Conservation (phyloP, 2,888 invertebrate genomes). For the Stenodema calcarata region DNA sequence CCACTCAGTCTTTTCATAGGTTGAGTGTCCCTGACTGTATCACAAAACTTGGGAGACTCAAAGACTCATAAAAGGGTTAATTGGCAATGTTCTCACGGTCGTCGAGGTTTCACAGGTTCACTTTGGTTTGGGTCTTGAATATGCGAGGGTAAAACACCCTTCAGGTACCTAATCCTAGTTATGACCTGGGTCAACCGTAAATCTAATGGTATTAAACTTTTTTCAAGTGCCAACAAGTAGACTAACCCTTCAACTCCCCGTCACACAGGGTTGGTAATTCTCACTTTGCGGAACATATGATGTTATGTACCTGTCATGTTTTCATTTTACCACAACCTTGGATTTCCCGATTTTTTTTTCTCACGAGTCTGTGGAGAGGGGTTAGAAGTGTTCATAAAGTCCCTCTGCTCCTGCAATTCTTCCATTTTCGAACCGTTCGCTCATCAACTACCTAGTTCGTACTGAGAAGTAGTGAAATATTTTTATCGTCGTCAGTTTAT, state of each 20-base stretch:
- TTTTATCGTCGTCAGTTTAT: too few relatives aligned
- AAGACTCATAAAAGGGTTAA: too few relatives aligned
- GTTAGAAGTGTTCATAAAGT: neutral
- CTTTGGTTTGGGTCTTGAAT: neutral
- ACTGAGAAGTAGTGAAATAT: too few relatives aligned
- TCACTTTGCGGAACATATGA: neutral
- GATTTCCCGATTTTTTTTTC: neutral
- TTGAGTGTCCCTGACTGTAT: too few relatives aligned
- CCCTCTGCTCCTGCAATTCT: neutral
- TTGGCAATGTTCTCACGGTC: neutral
- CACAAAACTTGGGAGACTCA: too few relatives aligned
- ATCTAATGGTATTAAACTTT: neutral
- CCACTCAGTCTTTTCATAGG: too few relatives aligned
- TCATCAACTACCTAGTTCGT: neutral
- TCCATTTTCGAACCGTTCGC: neutral
- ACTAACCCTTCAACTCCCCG: neutral
- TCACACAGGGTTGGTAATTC: neutral
- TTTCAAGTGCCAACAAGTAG: neutral
- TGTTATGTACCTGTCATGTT: neutral
- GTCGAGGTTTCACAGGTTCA: neutral
- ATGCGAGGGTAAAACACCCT: neutral
- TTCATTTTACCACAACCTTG: neutral
- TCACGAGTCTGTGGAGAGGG: neutral
- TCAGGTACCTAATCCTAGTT: neutral
- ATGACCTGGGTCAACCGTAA: neutral